These are phyloP conservation scores for Zenarchopterus dispar DNA, from an alignment of 2,797 vertebrate species.

Conservation along the genomic window DNA sequence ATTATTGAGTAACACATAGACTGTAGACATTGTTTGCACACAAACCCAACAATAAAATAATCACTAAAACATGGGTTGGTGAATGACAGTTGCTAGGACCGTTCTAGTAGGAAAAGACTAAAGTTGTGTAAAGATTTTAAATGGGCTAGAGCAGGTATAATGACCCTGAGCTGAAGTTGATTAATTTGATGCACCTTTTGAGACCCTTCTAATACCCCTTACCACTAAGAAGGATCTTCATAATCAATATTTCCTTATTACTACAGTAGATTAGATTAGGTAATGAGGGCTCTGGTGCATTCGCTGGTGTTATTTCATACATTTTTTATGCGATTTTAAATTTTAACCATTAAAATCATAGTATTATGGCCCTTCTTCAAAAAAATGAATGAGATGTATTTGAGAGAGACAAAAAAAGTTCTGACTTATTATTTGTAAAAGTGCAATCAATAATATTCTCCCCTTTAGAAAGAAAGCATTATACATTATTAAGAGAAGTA, in stretches of 20 bases:
- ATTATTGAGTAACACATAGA: constrained; percentile 6
- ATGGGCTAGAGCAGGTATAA: constrained; percentile 42
- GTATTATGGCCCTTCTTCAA: background rate
- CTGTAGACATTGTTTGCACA: constrained; percentile 1
- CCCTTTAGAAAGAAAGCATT: constrained; percentile 18
- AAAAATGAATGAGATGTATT: constrained; percentile 11
- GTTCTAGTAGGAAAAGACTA: constrained; percentile 8
- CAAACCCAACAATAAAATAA: constrained; percentile 14
- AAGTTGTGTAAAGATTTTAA: constrained; percentile 42
- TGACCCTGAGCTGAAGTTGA: constrained; percentile 66
- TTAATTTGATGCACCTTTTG: constrained; percentile 76
- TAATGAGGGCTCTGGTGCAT: constrained; percentile 41
- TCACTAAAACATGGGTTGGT: constrained; percentile 8
- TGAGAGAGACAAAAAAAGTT: constrained; percentile 6
- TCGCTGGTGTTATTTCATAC: constrained; percentile 28
- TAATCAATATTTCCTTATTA: constrained; percentile 82
- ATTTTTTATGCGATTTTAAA: constrained; percentile 49
- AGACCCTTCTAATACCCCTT: constrained; percentile 77
- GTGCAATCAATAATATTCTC: constrained; percentile 48
- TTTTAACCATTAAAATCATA: constrained; percentile 22
- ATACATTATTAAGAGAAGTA: constrained; percentile 33
- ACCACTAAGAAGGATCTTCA: constrained; percentile 67
- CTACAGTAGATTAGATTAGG: constrained; percentile 60
- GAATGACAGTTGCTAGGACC: constrained; percentile 20
- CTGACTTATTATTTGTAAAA: constrained; percentile 22